Percentiles rank a stretch among this genome's conserved stretches.
Conservation (phyloP, 2,113 vertebrate species). For the Odocoileus virginianus region DNA sequence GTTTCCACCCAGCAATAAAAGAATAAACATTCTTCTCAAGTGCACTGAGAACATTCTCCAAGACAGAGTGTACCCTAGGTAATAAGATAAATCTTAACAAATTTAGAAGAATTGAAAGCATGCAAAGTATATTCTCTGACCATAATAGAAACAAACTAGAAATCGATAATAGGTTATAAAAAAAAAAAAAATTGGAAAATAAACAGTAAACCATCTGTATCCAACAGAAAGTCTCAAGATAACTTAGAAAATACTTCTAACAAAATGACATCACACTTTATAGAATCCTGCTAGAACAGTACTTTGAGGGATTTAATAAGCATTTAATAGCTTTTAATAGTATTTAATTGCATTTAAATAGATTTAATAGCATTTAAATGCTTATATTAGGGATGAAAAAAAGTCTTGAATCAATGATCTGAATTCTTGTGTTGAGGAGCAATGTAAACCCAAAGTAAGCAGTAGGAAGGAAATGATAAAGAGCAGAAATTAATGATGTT, state of each 20-base stretch:
- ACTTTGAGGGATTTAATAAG: not conserved
- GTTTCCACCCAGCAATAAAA: not conserved
- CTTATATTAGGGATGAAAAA: not conserved
- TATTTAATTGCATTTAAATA: not conserved
- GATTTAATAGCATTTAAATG: not conserved
- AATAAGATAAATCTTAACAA: not conserved
- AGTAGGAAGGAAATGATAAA: not conserved
- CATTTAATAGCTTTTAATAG: too few species aligned
- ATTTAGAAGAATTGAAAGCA: not conserved
- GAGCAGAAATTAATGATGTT: not conserved
- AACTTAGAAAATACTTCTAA: not conserved
- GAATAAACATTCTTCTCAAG: not conserved
- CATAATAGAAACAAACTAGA: not conserved
- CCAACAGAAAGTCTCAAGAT: not conserved
- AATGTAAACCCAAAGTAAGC: not conserved
- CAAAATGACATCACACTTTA: not conserved
- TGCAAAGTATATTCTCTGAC: not conserved
- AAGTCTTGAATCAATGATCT: not conserved
- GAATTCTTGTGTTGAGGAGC: not conserved
- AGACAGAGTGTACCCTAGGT: not conserved
- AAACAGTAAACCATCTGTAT: not conserved
- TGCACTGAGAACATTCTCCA: not conserved
- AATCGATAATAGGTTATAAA: not conserved
- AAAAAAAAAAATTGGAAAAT: not conserved
- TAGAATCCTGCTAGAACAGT: not conserved